Conservation (phyloP, 2,888 invertebrate species). For the Tenthredo mesomela region DNA sequence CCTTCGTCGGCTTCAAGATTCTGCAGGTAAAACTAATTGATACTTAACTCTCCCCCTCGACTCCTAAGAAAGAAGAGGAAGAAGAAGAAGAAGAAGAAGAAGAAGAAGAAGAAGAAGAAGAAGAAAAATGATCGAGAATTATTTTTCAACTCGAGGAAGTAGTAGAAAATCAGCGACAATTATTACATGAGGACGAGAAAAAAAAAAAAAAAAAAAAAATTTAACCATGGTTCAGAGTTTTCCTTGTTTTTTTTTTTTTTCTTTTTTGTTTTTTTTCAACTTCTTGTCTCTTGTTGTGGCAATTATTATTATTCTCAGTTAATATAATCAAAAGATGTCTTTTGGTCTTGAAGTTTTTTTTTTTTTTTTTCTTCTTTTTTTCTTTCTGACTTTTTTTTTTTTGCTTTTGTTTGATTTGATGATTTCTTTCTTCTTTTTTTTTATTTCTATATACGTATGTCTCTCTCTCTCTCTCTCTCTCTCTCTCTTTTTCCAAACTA, state of each 20-base stretch:
- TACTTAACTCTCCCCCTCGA: conserved; percentile 1
- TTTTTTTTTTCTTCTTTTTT: too few relatives aligned
- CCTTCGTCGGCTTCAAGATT: background rate
- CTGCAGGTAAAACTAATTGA: conserved; percentile 27
- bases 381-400: too few relatives aligned
- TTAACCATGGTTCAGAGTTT: background rate
- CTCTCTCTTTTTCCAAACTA: too few relatives aligned
- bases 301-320: background rate
- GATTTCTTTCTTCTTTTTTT: too few relatives aligned
- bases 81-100: too few relatives aligned
- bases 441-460: too few relatives aligned
- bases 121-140: background rate
- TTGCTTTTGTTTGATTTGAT: too few relatives aligned
- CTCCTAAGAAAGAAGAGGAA: background rate
- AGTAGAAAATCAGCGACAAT: background rate
- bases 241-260: background rate
- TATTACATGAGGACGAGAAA: background rate
- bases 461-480: too few relatives aligned
- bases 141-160: background rate
- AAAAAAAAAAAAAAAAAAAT: background rate
- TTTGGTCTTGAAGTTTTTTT: too few relatives aligned
- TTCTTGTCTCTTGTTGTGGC: too few relatives aligned
- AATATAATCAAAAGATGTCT: too few relatives aligned
- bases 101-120: background rate
- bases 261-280: too few relatives aligned